A percentile compares a stretch with the other conserved stretches of the same genome.
phyloP scores from a whole-genome alignment of 2,113 vertebrate genomes.

The Oncorhynchus mykiss region DNA sequence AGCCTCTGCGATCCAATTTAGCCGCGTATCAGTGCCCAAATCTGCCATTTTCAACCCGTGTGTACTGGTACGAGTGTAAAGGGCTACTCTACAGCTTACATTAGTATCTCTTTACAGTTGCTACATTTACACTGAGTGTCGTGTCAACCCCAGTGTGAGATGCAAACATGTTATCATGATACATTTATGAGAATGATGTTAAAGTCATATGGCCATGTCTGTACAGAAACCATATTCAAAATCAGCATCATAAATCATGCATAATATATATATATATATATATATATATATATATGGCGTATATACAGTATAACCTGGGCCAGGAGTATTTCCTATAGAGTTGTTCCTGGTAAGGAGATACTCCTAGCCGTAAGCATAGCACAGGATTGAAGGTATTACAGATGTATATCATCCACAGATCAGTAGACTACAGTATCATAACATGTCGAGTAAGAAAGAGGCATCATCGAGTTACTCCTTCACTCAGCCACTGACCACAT shows the following conservation, averaged over 20 bases:
- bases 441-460: neutral
- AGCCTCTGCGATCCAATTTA: too few relatives aligned
- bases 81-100: constrained; percentile 43
- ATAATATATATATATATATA: neutral
- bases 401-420: neutral
- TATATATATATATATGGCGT: neutral
- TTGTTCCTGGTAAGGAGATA: neutral
- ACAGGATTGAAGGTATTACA: neutral
- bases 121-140: constrained; percentile 9
- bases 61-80: too few relatives aligned
- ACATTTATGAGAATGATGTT: neutral
- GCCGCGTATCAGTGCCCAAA: too few relatives aligned
- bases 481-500: neutral
- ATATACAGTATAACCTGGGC: neutral
- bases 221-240: constrained; percentile 16
- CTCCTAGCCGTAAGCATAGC: neutral
- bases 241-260: neutral
- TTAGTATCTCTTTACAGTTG: constrained; percentile 32
- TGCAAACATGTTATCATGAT: constrained; percentile 7
- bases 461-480: neutral
- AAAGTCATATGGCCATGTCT: constrained; percentile 8
- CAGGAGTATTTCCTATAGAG: neutral
- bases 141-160: constrained; percentile 14
- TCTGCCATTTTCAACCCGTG: too few relatives aligned
- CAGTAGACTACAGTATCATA: neutral